Conservation (phyloP, 2,888 invertebrate species). For the Epinotia brunnichana region DNA sequence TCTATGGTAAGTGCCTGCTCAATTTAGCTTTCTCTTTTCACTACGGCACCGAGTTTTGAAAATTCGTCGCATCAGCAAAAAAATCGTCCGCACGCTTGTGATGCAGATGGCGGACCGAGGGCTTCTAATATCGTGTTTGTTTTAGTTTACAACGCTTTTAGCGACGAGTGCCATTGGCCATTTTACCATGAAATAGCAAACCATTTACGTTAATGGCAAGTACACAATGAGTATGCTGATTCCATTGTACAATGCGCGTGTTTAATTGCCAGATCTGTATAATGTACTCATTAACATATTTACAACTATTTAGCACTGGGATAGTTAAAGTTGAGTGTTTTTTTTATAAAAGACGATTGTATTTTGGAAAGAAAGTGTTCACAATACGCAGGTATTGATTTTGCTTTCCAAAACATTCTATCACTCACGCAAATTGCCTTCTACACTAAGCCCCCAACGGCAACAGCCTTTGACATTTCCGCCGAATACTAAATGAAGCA, state of each 20-base stretch:
- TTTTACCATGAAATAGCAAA: conserved; percentile 4
- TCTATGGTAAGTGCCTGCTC: background rate
- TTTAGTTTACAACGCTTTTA: conserved; percentile 24
- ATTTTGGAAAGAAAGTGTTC: no score
- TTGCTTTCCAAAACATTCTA: background rate
- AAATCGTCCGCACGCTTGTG: conserved; percentile 63
- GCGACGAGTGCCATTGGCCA: conserved; percentile 1
- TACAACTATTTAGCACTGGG: no score
- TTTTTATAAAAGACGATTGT: no score
- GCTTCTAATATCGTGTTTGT: conserved; percentile 33
- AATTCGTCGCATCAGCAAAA: conserved; percentile 61
- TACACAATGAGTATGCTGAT: background rate
- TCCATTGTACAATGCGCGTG: background rate
- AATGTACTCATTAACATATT: no score
- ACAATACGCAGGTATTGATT: no score
- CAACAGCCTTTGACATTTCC: no score
- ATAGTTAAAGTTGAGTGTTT: no score
- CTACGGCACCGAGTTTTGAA: conserved; percentile 48
- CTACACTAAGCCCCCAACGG: background rate
- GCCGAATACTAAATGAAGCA: no score
- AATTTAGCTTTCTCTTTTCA: conserved; percentile 31
- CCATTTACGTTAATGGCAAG: background rate
- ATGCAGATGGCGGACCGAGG: conserved; percentile 58
- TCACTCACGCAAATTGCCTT: background rate
- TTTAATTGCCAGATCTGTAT: no score